phyloP scores from a whole-genome alignment of 1,140 invertebrate species.

The Drosophila repletoides region DNA sequence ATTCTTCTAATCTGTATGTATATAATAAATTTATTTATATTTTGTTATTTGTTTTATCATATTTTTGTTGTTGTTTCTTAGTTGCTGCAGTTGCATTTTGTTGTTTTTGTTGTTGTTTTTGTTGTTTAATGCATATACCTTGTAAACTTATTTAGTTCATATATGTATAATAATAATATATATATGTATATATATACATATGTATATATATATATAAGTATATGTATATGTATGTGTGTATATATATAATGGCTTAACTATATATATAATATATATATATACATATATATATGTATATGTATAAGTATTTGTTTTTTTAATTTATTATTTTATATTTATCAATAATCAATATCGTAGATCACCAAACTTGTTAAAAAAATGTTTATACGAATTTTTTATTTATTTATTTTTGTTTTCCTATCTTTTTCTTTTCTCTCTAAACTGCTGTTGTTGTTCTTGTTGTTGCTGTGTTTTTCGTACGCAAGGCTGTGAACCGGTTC shows the following conservation, averaged over 20 bases:
- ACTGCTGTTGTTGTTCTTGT: conserved; percentile 2
- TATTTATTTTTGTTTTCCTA: conserved; percentile 18
- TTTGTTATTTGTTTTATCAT: conserved; percentile 43
- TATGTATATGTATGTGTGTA: conserved; percentile 51
- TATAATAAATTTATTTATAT: conserved; percentile 80
- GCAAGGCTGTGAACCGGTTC: too few relatives aligned
- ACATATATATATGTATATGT: conserved; percentile 53
- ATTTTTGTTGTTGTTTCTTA: conserved; percentile 49
- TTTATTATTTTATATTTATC: conserved; percentile 62
- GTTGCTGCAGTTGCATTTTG: conserved; percentile 65
- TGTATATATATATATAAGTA: conserved; percentile 27
- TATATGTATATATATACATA: conserved; percentile 49
- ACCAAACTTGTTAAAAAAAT: conserved; percentile 82
- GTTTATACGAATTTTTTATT: conserved; percentile 66
- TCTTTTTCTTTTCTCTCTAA: conserved; percentile 4
- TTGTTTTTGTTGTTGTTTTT: conserved; percentile 51
- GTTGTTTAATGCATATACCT: conserved; percentile 56
- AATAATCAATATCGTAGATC: conserved; percentile 82
- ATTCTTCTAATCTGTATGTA: conserved; percentile 80
- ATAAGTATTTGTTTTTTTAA: conserved; percentile 33
- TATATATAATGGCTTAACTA: conserved; percentile 76
- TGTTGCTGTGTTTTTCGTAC: conserved; percentile 24
- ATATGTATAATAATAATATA: conserved; percentile 68
- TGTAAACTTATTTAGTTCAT: conserved; percentile 62
- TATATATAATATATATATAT: conserved; percentile 71